Conservation (phyloP, 2,797 vertebrate species). For the Sandelia bainsii region DNA sequence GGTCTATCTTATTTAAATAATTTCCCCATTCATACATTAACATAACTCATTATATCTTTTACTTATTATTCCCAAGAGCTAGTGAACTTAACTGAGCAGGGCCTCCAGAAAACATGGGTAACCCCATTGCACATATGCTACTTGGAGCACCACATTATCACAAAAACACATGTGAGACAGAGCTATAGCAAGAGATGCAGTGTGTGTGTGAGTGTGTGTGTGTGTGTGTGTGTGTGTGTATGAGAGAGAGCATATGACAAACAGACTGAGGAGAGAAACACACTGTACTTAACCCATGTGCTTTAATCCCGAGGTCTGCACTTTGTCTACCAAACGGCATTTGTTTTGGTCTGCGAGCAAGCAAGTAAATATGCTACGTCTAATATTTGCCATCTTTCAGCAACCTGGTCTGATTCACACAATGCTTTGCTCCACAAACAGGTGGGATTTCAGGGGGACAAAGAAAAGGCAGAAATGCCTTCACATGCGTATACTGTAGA, state of each 20-base stretch:
- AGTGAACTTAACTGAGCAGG: slow-evolving; percentile 1
- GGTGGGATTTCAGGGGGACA: not conserved
- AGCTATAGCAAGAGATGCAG: not conserved
- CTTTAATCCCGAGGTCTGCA: slow-evolving; percentile 46
- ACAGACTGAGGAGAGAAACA: slow-evolving; percentile 46
- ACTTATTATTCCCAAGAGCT: not conserved
- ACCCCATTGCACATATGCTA: slow-evolving; percentile 24
- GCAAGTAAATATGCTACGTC: slow-evolving; percentile 49
- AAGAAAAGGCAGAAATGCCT: slow-evolving; percentile 43
- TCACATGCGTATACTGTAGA: slow-evolving; percentile 43
- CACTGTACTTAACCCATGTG: slow-evolving; percentile 6
- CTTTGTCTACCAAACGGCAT: slow-evolving; percentile 19
- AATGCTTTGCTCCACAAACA: slow-evolving; percentile 23
- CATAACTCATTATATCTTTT: not conserved
- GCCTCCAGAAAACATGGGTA: slow-evolving; percentile 4
- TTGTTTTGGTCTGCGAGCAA: slow-evolving; percentile 43
- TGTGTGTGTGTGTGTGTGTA: slow-evolving; percentile 29
- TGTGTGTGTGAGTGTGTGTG: slow-evolving; percentile 20
- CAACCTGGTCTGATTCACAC: slow-evolving; percentile 17
- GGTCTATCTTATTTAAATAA: not conserved
- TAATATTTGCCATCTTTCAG: slow-evolving; percentile 46
- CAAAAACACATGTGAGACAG: slow-evolving; percentile 56
- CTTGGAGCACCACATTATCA: slow-evolving; percentile 36
- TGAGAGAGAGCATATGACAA: slow-evolving; percentile 43
- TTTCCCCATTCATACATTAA: not conserved